A percentile compares a stretch with the other conserved stretches of the same genome.
These are phyloP conservation scores for Steinernema carpocapsae DNA, from an alignment of 2,888 invertebrate genomes.

Conservation along the genomic window DNA sequence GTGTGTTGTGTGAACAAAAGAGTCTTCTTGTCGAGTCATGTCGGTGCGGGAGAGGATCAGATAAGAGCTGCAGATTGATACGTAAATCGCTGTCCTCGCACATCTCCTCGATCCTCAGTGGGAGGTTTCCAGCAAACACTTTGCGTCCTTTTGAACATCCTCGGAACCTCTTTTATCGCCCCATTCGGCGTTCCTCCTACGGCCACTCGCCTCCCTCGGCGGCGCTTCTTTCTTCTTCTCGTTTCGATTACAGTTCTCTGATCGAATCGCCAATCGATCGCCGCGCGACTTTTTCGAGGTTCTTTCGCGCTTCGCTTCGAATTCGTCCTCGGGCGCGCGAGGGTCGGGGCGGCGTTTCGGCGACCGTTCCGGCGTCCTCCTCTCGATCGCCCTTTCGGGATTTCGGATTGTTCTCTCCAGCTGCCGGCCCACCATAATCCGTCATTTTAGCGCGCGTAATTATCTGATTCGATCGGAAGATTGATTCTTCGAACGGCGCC, in stretches of 20 bases:
- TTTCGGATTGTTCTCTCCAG: constrained; percentile 17
- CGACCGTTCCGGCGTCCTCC: too few relatives aligned
- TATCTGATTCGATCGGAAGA: background rate
- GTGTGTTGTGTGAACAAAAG: too few relatives aligned
- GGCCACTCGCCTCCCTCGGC: background rate
- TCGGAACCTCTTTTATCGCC: background rate
- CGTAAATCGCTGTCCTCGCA: too few relatives aligned
- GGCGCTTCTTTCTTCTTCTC: background rate
- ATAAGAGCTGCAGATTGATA: too few relatives aligned
- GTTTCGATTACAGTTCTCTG: constrained; percentile 24
- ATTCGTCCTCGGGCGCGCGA: constrained; percentile 3
- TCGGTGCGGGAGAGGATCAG: too few relatives aligned
- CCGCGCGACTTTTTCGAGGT: constrained; percentile 20
- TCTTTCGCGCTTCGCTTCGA: background rate
- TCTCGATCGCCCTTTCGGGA: constrained; percentile 18
- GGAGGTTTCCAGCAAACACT: too few relatives aligned
- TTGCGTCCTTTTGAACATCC: too few relatives aligned
- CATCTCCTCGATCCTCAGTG: too few relatives aligned
- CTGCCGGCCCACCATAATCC: constrained; percentile 30
- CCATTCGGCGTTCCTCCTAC: background rate
- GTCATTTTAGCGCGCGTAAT: constrained; percentile 26
- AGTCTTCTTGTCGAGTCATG: too few relatives aligned
- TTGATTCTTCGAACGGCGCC: constrained; percentile 18
- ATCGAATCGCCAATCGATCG: constrained; percentile 22
- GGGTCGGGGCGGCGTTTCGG: background rate